Evolutionary conservation across 2,797 vertebrate species (phyloP).

Genomic region (Delichon dasypus): DNA sequence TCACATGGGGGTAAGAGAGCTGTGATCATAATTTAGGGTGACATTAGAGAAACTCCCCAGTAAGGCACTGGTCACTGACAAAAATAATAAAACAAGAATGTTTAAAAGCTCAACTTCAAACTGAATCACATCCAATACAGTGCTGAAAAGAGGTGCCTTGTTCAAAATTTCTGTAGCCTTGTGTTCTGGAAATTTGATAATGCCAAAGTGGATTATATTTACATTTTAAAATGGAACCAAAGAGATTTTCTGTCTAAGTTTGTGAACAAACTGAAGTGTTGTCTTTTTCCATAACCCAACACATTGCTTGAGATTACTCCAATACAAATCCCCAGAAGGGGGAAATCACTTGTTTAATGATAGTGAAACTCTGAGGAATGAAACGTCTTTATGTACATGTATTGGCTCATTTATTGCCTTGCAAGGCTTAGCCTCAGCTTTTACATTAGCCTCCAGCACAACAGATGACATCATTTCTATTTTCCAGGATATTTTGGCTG

Average conservation of each 20-base stretch:
- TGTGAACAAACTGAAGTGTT: background rate
- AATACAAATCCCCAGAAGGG: background rate
- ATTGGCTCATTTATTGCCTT: slow-evolving; percentile 11
- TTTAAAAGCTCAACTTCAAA: background rate
- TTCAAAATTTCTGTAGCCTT: background rate
- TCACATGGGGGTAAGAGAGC: background rate
- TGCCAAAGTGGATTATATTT: background rate
- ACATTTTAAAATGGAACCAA: background rate
- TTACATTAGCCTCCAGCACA: background rate
- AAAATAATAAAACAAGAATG: background rate
- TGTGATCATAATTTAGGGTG: background rate
- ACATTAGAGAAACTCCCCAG: background rate
- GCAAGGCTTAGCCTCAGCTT: background rate
- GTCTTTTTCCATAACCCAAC: background rate
- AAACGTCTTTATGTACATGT: background rate
- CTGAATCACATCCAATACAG: background rate
- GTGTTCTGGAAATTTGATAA: background rate
- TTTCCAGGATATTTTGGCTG: slow-evolving; percentile 2
- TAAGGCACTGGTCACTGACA: background rate
- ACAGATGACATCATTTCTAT: slow-evolving; percentile 33
- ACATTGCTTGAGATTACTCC: background rate
- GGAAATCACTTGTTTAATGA: slow-evolving; percentile 7
- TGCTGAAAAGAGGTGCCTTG: background rate
- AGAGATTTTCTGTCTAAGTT: background rate
- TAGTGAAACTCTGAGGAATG: background rate